Percentiles rank a stretch among this genome's conserved stretches.
These are phyloP conservation scores for Erynnis tages DNA, from an alignment of 2,888 invertebrate species.

Conservation along the genomic window DNA sequence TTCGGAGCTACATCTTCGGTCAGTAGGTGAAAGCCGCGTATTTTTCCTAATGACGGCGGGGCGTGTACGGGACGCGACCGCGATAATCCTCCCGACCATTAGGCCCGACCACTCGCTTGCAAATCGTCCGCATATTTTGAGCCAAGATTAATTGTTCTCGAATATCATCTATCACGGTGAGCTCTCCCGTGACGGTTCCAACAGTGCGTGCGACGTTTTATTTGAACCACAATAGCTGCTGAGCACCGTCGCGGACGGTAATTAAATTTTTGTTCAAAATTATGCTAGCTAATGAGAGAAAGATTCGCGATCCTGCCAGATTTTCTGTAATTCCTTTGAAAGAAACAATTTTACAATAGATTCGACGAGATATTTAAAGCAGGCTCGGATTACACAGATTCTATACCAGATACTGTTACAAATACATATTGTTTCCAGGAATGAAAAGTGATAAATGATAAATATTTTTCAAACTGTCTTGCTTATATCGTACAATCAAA, in stretches of 20 bases:
- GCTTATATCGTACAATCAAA: no score
- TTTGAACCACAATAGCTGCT: conserved; percentile 68
- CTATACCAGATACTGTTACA: no score
- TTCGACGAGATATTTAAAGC: no score
- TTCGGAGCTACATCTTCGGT: neutral
- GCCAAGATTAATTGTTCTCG: conserved; percentile 80
- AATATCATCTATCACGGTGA: conserved; percentile 81
- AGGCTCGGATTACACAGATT: no score
- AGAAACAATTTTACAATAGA: no score
- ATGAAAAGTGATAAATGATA: no score
- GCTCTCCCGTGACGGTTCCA: conserved; percentile 75
- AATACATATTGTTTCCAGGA: no score
- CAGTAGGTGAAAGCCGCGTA: conserved; percentile 33
- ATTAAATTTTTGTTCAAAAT: conserved; percentile 66
- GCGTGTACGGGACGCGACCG: conserved; percentile 54
- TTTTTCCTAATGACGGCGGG: conserved; percentile 69
- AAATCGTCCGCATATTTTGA: conserved; percentile 82
- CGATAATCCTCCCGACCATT: conserved; percentile 77
- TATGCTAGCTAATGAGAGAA: conserved; percentile 34
- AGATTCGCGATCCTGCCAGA: neutral
- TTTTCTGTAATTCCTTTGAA: conserved; percentile 5
- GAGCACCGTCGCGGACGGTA: conserved; percentile 60
- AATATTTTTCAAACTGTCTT: no score
- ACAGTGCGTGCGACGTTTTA: conserved; percentile 78
- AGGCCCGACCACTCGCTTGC: conserved; percentile 79